Conservation (phyloP, 1,140 invertebrate genomes). For the Dinothrombium tinctorium region DNA sequence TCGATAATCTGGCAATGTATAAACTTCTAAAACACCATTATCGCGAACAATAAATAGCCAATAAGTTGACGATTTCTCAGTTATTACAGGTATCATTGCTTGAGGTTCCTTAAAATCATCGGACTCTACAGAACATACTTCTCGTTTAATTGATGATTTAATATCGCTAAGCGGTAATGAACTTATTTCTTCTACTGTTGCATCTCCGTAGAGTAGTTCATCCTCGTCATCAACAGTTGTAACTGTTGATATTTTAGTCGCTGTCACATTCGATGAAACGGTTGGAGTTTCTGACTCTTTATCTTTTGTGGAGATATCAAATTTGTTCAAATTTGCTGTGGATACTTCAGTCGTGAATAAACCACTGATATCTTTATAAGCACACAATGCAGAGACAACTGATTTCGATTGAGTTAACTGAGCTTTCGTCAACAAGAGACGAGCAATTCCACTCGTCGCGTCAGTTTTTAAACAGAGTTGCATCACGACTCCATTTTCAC, state of each 20-base stretch:
- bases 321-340: conserved; percentile 9
- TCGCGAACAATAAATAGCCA: conserved; percentile 65
- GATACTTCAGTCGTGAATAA: conserved; percentile 35
- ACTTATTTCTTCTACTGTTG: conserved; percentile 16
- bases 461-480: conserved; percentile 48
- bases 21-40: conserved; percentile 73
- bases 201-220: conserved; percentile 57
- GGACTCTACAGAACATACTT: neutral
- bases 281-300: neutral
- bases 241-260: neutral
- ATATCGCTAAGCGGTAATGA: neutral
- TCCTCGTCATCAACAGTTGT: conserved; percentile 22
- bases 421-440: conserved; percentile 12
- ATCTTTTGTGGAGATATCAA: neutral
- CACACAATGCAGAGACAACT: conserved; percentile 16
- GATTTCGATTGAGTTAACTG: conserved; percentile 13
- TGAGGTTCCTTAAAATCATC: neutral
- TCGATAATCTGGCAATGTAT: conserved; percentile 55
- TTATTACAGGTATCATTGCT: neutral
- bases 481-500: conserved; percentile 58
- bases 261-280: neutral
- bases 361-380: conserved; percentile 52
- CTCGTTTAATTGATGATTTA: neutral
- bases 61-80: conserved; percentile 47
- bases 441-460: neutral